Base-by-base conservation (phyloP, 2,888 invertebrate genomes). In the Morpho helenor region DNA sequence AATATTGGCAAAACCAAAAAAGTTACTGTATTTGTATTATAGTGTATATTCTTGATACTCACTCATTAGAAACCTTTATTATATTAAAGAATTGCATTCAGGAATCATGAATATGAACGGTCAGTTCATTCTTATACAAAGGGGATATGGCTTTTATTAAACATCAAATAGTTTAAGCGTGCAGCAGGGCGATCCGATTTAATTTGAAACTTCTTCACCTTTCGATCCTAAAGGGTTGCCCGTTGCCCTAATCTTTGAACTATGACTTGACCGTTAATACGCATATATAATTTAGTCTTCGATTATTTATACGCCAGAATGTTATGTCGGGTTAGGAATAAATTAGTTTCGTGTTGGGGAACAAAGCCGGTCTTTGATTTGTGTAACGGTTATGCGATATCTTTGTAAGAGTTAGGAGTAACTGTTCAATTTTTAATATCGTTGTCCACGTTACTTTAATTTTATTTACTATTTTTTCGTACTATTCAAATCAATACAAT, bases 251-350 rank as follows among this genome's bases (percentile, higher is more conserved):
- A 89, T 89, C 90, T 90, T 88, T 90, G 88, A 90, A 90, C 90
- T 90, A 86, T 86, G 86, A 87, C 89, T 89, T 88, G 90, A 90
- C 90, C 90, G 90, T 89, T 90, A 88, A 83, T 85, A 87, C 87
- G 89, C 89, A 90, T 90, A 87, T 87, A 87, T 90, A 90, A 90
- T 90, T 90, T 84, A 80, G 79, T 84, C 77, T 85, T 87, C 90
- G 88, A 90, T 88, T 88, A 87, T 89, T 88, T 87, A 82, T 80
- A 86, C 80, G 76, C 75, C 75, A 77, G 81, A 80, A 83, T 80
- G 81, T 80, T 76, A 76, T 76, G 77, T 68, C 70, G 80, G 85
- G 82, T 81, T 84, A 86, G 78, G 90, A 90, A 90, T 90, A 90
- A 90, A 90, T 90, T 88, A 90, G 82, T 87, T 87, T 87, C 82